Evolutionary conservation across 2,113 vertebrate genomes (phyloP).

Genomic region (Rhea pennata): DNA sequence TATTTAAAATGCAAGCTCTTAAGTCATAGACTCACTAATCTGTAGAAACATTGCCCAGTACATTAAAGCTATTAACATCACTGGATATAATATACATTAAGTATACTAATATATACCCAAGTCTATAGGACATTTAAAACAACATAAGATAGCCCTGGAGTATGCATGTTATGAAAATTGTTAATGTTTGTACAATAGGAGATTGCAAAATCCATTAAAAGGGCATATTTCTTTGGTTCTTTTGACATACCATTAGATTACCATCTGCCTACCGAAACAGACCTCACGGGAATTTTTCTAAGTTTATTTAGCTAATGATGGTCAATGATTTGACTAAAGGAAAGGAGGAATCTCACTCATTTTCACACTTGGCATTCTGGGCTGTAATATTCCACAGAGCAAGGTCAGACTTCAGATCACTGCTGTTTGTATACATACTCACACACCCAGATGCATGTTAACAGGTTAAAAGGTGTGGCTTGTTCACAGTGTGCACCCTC

Average conservation of each 20-base stretch:
- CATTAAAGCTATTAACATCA: slow-evolving; percentile 10
- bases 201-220: neutral
- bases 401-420: neutral
- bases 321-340: neutral
- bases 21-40: neutral
- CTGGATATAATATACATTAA: neutral
- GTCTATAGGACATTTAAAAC: slow-evolving; percentile 14
- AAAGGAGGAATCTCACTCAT: neutral
- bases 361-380: neutral
- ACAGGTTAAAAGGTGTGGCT: neutral
- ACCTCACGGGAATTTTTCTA: neutral
- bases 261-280: neutral
- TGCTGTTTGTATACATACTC: too few relatives aligned
- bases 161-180: neutral
- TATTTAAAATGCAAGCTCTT: neutral
- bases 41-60: neutral
- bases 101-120: neutral
- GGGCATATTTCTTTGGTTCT: neutral
- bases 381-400: neutral
- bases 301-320: neutral
- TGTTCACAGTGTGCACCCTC: neutral
- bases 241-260: neutral
- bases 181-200: slow-evolving; percentile 2
- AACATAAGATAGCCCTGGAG: neutral
- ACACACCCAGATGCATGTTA: neutral